Conservation (phyloP, 2,888 invertebrate species). For the Metopia argyrocephala region DNA sequence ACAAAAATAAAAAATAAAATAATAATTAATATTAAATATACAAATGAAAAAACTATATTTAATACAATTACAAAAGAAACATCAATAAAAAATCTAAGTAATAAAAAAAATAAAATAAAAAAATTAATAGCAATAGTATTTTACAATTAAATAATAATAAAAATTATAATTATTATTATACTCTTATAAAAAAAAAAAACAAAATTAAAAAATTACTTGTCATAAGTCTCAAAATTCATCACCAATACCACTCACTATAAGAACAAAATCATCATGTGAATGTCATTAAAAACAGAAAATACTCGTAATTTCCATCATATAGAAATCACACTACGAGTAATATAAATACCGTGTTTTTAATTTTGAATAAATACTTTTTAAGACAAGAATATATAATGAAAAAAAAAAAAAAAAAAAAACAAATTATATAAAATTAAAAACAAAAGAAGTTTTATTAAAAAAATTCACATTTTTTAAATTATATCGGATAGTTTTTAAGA, state of each 20-base stretch:
- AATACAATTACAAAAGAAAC: conserved; percentile 19
- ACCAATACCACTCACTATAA: neutral
- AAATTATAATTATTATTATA: conserved; percentile 34
- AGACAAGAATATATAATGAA: conserved; percentile 43
- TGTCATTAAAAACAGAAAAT: conserved; percentile 34
- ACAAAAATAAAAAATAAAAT: conserved; percentile 11
- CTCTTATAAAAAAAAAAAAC: conserved; percentile 10
- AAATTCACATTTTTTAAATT: neutral
- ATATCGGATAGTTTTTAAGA: too few relatives aligned
- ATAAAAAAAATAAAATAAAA: conserved; percentile 20
- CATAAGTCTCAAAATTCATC: conserved; percentile 52
- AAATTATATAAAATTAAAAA: neutral
- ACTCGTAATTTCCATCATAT: neutral
- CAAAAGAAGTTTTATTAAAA: conserved; percentile 31
- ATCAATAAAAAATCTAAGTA: conserved; percentile 16
- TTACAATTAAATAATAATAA: conserved; percentile 33
- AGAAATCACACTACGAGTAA: neutral
- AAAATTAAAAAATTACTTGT: conserved; percentile 38
- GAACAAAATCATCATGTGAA: conserved; percentile 41
- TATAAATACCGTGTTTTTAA: conserved; percentile 56
- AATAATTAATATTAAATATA: conserved; percentile 8
- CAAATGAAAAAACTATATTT: conserved; percentile 2
- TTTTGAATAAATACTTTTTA: conserved; percentile 60
- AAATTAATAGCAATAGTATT: conserved; percentile 59
- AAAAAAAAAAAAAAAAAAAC: conserved; percentile 1